Evolutionary conservation across 2,113 vertebrate genomes (phyloP), one percentile per base, ranked within the genome.

Genomic region (Greenwoodochromis staneri): DNA sequence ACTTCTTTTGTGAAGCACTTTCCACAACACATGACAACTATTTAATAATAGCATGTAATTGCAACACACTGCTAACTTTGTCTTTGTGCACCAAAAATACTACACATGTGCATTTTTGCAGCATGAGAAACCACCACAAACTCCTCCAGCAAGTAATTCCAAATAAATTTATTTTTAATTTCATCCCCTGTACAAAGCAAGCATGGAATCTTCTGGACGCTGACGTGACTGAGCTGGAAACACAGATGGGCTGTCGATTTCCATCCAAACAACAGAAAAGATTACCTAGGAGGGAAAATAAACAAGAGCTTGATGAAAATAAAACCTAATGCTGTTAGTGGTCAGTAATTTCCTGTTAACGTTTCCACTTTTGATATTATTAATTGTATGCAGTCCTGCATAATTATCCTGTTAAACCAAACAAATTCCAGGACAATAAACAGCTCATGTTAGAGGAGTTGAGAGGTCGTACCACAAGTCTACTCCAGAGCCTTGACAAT

Each of bases 401-500:
- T 59, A 38, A 36, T 29, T 17, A 19, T 66, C 9, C 27, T 12
- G 11, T 1, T 31, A 16, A 40, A 47, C 31, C 21, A 24, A 85
- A 59, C 9, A 34, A 29, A 78, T 14, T 9, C 49, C 61, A 13
- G 34, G 10, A 8, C 16, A 11, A 4, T 5, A n/a, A 53, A 19
- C 16, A 47, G 16, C 63, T 34, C 12, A 7, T 1, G 42, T 24
- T 40, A 40, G 11, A 11, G 76, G 6, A 49, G 81, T 51, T 34
- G 7, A 80, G 29, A 19, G 5, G 24, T 66, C 88, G 2, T 92
- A 97, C 95, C 96, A 82, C 54, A 59, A 59, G 29, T 89, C 89
- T 97, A 99, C 90, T 99, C 98, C 91, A 99, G 96, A 9, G 98
- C 98, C 92, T 99, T 99, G 38, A 99, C 96, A 6, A 99, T 97